phyloP scores from a whole-genome alignment of 2,888 invertebrate genomes.

The Drosophila barbarae region DNA sequence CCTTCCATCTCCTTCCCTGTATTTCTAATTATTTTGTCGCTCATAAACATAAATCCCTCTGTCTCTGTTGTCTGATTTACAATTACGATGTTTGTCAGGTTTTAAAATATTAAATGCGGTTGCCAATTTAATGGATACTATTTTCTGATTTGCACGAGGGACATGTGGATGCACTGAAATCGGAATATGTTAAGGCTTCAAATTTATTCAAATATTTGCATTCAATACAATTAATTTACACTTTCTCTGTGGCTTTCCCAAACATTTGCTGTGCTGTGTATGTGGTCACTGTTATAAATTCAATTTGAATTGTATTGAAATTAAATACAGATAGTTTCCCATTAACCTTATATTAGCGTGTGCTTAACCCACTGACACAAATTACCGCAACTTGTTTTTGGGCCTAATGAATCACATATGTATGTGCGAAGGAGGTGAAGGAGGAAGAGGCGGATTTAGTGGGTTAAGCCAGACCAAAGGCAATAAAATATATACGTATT shows the following conservation, averaged over 20 bases:
- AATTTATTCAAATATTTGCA: conserved; percentile 1
- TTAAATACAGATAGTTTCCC: conserved; percentile 27
- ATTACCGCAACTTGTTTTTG: conserved; percentile 22
- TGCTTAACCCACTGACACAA: conserved; percentile 25
- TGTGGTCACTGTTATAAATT: not conserved
- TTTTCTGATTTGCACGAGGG: not conserved
- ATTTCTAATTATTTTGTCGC: conserved; percentile 1
- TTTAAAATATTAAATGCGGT: conserved; percentile 12
- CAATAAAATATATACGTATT: conserved; percentile 22
- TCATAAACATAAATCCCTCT: not conserved
- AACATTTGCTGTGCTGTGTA: conserved; percentile 1
- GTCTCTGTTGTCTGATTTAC: not conserved
- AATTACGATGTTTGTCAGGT: conserved; percentile 1
- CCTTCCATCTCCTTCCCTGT: not conserved
- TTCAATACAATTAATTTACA: conserved; percentile 7
- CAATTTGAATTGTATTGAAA: conserved; percentile 9
- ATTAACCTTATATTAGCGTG: conserved; percentile 20
- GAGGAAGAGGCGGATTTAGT: not conserved
- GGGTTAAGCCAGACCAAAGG: conserved; percentile 16
- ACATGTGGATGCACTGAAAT: not conserved
- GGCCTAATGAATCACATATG: conserved; percentile 32
- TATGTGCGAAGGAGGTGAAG: not conserved
- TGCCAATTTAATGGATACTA: conserved; percentile 2
- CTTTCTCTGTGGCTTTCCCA: conserved; percentile 3
- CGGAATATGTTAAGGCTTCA: not conserved